Percentiles rank a stretch among this genome's conserved stretches.
Evolutionary conservation across 2,797 vertebrate species (phyloP).

Genomic region (Sebastes trivittatus): DNA sequence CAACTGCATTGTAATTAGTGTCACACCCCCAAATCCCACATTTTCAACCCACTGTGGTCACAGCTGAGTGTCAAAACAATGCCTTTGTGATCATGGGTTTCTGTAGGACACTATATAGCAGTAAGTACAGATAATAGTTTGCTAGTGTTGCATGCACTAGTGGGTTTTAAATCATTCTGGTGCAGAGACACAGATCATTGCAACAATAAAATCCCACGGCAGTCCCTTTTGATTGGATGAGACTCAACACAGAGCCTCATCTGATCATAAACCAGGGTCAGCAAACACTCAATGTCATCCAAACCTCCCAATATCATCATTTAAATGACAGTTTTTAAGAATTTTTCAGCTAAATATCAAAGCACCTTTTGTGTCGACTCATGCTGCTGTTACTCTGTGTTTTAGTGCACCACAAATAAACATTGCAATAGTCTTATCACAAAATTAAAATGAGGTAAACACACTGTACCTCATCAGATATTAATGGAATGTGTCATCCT

Average conservation of each 20-base stretch:
- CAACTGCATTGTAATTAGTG: background rate
- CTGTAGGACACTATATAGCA: background rate
- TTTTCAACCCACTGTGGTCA: background rate
- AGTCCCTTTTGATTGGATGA: background rate
- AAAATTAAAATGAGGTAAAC: background rate
- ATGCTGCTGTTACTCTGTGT: background rate
- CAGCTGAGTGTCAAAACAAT: too few species aligned
- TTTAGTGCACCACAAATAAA: background rate
- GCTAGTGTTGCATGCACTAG: too few species aligned
- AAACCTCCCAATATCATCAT: background rate
- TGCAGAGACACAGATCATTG: constrained; percentile 3
- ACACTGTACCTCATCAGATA: background rate
- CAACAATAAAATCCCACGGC: background rate
- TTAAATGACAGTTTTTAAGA: background rate
- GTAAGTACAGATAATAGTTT: background rate
- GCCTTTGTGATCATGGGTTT: background rate
- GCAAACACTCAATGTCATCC: background rate
- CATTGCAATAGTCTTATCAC: background rate
- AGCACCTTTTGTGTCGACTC: background rate
- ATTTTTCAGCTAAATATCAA: background rate
- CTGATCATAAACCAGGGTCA: constrained; percentile 7
- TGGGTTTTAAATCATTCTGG: background rate
- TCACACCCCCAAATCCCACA: background rate
- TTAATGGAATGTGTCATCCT: background rate
- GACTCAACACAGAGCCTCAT: background rate